These are phyloP conservation scores for Dasyprocta punctata DNA, from an alignment of 2,113 vertebrate species.

Conservation along the genomic window DNA sequence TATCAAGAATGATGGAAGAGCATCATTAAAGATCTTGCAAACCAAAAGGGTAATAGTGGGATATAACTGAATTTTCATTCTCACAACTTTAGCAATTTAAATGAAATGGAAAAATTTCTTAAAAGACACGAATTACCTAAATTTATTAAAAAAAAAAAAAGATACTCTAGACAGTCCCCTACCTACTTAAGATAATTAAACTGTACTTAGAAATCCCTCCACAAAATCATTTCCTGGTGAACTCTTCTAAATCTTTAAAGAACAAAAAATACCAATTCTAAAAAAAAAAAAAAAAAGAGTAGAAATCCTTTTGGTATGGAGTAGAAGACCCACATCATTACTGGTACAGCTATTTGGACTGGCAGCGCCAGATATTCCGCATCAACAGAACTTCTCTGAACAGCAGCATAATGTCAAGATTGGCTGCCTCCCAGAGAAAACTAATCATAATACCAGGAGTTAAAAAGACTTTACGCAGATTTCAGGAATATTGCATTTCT, in stretches of 20 bases:
- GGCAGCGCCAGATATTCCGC: neutral
- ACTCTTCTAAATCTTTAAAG: neutral
- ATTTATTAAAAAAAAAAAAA: neutral
- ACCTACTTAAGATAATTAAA: neutral
- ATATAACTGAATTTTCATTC: neutral
- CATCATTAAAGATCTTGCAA: neutral
- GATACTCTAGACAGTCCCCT: neutral
- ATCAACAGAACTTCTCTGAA: constrained; percentile 52
- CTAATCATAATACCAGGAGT: constrained; percentile 60
- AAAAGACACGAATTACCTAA: neutral
- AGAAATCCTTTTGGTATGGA: neutral
- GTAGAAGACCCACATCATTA: neutral
- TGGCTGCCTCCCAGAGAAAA: constrained; percentile 54
- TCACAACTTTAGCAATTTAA: neutral
- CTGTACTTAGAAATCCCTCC: neutral
- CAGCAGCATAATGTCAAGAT: neutral
- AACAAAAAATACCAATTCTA: constrained; percentile 5
- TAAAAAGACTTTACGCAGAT: constrained; percentile 58
- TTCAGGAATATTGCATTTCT: constrained; percentile 68
- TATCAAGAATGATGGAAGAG: neutral
- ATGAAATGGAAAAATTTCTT: neutral
- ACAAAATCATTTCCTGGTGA: neutral
- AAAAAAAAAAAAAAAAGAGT: neutral
- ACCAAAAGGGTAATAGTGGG: neutral
- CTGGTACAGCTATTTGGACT: neutral